Conservation (phyloP, 2,888 invertebrate species). For the Meloe dianella region DNA sequence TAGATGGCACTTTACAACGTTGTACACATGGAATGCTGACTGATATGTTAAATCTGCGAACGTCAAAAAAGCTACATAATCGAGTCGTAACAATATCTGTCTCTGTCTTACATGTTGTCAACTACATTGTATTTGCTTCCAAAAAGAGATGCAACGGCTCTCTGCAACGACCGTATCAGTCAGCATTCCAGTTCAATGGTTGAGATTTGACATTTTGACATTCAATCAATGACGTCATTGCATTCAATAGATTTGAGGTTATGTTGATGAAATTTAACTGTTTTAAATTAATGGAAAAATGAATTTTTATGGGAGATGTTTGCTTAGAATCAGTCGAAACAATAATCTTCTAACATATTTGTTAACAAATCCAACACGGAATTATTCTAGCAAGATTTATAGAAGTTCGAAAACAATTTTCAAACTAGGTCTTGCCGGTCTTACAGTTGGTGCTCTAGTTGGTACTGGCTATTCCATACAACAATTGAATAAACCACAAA, state of each 20-base stretch:
- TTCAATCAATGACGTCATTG: too few relatives aligned
- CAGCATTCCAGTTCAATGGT: too few relatives aligned
- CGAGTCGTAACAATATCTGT: too few relatives aligned
- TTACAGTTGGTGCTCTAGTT: conserved; percentile 57
- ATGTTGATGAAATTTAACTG: conserved; percentile 32
- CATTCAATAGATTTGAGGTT: conserved; percentile 19
- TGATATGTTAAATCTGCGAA: too few relatives aligned
- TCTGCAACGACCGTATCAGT: too few relatives aligned
- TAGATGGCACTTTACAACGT: too few relatives aligned
- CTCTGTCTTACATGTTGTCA: too few relatives aligned
- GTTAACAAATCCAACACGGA: conserved; percentile 18
- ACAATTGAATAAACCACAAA: conserved; percentile 56
- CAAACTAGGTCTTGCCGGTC: conserved; percentile 55
- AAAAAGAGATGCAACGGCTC: too few relatives aligned
- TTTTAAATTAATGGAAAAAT: conserved; percentile 32
- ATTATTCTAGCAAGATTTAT: conserved; percentile 10
- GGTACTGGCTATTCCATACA: conserved; percentile 62
- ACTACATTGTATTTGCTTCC: too few relatives aligned
- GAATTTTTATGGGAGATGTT: conserved; percentile 17
- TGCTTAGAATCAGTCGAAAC: conserved; percentile 19
- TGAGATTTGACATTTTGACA: too few relatives aligned
- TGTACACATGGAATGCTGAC: too few relatives aligned
- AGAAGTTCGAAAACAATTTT: conserved; percentile 40
- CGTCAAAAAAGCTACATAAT: too few relatives aligned
- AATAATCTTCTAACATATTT: background rate